Conservation (phyloP, 1,140 invertebrate species). For the Tetragonula clypearis region DNA sequence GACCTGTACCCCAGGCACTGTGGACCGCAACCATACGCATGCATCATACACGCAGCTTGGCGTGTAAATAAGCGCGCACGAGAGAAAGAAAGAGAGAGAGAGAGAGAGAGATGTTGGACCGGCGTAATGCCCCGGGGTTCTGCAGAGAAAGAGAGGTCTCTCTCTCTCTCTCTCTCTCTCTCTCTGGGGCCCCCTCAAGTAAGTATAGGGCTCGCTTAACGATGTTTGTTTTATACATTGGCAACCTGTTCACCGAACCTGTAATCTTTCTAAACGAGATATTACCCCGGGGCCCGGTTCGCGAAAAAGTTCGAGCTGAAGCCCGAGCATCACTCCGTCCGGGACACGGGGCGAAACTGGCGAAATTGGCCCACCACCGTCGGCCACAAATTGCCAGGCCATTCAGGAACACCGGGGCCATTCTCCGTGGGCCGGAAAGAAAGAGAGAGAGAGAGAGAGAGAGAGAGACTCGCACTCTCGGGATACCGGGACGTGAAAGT, state of each 20-base stretch:
- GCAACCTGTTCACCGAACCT: slow-evolving; percentile 81
- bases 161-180: background rate
- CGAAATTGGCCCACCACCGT: slow-evolving; percentile 58
- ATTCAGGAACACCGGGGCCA: slow-evolving; percentile 41
- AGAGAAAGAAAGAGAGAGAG: no score
- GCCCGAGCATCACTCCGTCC: no score
- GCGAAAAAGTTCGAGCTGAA: slow-evolving; percentile 31
- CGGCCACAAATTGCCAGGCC: slow-evolving; percentile 54
- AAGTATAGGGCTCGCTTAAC: slow-evolving; percentile 82
- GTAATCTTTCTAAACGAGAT: slow-evolving; percentile 83
- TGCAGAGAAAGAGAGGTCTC: background rate
- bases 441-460: background rate
- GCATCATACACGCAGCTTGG: background rate
- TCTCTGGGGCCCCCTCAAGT: slow-evolving; percentile 63
- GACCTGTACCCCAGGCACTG: slow-evolving; percentile 31
- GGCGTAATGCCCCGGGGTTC: slow-evolving; percentile 49
- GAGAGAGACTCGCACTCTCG: background rate
- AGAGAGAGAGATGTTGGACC: background rate
- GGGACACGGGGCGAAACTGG: background rate
- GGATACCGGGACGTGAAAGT: background rate
- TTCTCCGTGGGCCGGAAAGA: no score
- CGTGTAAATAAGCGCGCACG: background rate
- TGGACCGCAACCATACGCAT: slow-evolving; percentile 12
- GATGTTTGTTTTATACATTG: slow-evolving; percentile 84
- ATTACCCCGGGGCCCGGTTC: slow-evolving; percentile 72